Percentiles rank a stretch among this genome's conserved stretches.
Evolutionary conservation across 2,113 vertebrate species (phyloP).

Genomic region (Myocastor coypus): DNA sequence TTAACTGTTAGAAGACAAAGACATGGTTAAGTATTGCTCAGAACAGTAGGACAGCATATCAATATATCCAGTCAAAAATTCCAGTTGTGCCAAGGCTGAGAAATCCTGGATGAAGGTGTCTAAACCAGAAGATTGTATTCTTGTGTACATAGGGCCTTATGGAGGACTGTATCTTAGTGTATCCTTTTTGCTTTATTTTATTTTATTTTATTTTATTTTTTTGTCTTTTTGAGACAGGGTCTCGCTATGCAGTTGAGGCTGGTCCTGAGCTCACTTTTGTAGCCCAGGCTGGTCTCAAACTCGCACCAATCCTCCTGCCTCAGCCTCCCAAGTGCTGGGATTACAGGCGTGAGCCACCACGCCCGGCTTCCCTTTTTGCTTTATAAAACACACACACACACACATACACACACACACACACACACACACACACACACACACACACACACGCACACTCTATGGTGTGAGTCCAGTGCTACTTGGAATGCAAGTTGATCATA

Average conservation of each 20-base stretch:
- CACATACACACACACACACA: not conserved
- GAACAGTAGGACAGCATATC: not conserved
- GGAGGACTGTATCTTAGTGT: not conserved
- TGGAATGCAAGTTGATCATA: slow-evolving; percentile 10
- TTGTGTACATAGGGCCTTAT: not conserved
- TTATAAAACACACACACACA: not conserved
- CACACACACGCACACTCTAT: slow-evolving; percentile 5
- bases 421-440: not conserved
- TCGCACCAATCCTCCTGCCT: too few relatives aligned
- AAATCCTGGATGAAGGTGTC: slow-evolving; percentile 12
- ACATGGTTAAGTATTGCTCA: slow-evolving; percentile 10
- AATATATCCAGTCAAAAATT: slow-evolving; percentile 23
- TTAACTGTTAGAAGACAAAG: slow-evolving; percentile 14
- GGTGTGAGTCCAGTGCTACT: not conserved
- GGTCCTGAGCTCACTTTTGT: too few relatives aligned
- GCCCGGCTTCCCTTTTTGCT: too few relatives aligned
- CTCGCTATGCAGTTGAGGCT: too few relatives aligned
- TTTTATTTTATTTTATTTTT: too few relatives aligned
- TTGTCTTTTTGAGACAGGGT: too few relatives aligned
- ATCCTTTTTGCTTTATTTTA: too few relatives aligned
- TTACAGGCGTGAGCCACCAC: too few relatives aligned
- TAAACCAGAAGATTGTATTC: not conserved
- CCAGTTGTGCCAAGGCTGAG: not conserved
- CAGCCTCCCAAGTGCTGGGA: too few relatives aligned
- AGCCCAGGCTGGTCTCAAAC: too few relatives aligned